Conservation (phyloP, 2,888 invertebrate species). For the Slavum lentiscoides region DNA sequence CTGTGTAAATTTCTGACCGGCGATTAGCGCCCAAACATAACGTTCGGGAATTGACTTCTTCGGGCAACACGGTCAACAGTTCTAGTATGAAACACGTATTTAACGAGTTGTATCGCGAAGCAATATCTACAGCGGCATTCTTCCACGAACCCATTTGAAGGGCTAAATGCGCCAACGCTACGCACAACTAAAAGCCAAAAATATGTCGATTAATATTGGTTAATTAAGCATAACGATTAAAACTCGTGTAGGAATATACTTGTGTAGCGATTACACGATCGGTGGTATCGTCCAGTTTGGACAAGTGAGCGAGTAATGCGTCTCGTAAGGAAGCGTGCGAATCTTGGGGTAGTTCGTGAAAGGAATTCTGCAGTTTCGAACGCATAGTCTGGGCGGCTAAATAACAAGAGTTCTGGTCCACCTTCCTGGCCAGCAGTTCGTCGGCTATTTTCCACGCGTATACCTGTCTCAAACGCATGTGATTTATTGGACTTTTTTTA, state of each 20-base stretch:
- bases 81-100: constrained; percentile 81
- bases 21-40: constrained; percentile 87
- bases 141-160: constrained; percentile 93
- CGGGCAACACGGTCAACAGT: constrained; percentile 90
- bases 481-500: neutral
- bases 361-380: constrained; percentile 87
- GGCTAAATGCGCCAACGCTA: constrained; percentile 91
- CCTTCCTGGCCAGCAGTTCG: constrained; percentile 84
- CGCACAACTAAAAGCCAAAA: constrained; percentile 67
- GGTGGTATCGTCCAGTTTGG: constrained; percentile 77
- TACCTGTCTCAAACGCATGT: constrained; percentile 67
- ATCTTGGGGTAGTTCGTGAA: constrained; percentile 86
- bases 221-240: neutral
- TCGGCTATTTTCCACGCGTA: constrained; percentile 97
- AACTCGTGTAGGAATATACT: neutral
- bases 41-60: constrained; percentile 85
- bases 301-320: constrained; percentile 85
- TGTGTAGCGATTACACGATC: constrained; percentile 73
- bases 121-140: constrained; percentile 81
- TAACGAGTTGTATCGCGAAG: constrained; percentile 70
- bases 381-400: constrained; percentile 99
- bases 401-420: constrained; percentile 89
- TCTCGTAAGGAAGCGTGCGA: constrained; percentile 85
- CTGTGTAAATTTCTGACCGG: constrained; percentile 78
- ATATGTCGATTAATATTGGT: neutral